A percentile compares a stretch with the other conserved stretches of the same genome.
Evolutionary conservation across 2,113 vertebrate genomes (phyloP).

Genomic region (Pituophis catenifer): DNA sequence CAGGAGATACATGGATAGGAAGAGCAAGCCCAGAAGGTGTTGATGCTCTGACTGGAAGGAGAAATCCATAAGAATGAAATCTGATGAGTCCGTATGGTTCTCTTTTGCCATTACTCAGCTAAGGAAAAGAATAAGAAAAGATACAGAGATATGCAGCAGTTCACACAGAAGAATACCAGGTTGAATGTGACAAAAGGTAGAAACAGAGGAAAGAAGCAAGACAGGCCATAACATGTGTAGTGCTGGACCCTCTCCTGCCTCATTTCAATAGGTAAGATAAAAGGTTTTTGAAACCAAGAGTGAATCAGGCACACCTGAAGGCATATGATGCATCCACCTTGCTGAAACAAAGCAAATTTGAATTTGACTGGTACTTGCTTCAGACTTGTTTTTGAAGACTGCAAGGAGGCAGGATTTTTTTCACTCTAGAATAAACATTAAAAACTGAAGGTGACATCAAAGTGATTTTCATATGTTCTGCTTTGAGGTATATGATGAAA

Average conservation of each 20-base stretch:
- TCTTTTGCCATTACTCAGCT: background rate
- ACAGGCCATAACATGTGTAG: background rate
- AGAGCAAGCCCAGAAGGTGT: slow-evolving; percentile 20
- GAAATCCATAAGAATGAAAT: slow-evolving; percentile 28
- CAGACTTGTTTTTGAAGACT: background rate
- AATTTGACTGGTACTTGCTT: background rate
- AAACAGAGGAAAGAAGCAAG: background rate
- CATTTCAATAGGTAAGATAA: background rate
- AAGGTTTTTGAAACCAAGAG: background rate
- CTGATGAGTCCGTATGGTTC: background rate
- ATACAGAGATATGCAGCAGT: background rate
- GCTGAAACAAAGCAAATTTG: background rate
- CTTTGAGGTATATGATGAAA: background rate
- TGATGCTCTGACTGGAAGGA: background rate
- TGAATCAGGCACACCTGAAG: background rate
- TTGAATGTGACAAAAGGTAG: background rate
- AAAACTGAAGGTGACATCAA: background rate
- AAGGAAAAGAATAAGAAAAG: background rate
- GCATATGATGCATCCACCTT: background rate
- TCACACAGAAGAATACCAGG: no score
- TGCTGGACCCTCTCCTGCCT: background rate
- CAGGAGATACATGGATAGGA: slow-evolving; percentile 31
- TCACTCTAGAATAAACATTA: background rate
- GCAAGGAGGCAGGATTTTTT: background rate
- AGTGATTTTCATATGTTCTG: background rate